Conservation (phyloP, 2,797 vertebrate species). For the Podarcis lilfordi region DNA sequence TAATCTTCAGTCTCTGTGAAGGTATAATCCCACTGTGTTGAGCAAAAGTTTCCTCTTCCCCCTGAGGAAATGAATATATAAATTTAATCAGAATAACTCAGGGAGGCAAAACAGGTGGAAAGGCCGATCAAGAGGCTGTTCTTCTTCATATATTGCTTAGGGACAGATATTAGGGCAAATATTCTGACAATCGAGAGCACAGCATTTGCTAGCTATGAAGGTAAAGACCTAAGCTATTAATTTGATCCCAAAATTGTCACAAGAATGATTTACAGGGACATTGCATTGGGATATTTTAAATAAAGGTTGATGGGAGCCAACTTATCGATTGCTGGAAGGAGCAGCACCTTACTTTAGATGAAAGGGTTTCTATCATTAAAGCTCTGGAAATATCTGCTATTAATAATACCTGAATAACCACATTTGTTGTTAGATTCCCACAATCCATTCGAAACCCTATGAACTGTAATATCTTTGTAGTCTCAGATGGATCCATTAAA, state of each 20-base stretch:
- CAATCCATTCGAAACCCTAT: neutral
- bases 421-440: neutral
- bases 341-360: neutral
- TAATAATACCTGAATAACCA: conserved; percentile 16
- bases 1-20: conserved; percentile 13
- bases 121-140: neutral
- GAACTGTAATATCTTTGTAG: neutral
- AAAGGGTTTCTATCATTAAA: conserved; percentile 7
- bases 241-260: conserved; percentile 11
- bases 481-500: neutral
- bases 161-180: conserved; percentile 34
- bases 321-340: conserved; percentile 7
- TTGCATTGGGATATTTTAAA: neutral
- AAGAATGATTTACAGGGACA: conserved; percentile 26
- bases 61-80: conserved; percentile 14
- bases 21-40: neutral
- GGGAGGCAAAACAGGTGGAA: neutral
- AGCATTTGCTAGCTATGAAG: conserved; percentile 9
- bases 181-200: neutral
- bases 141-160: conserved; percentile 6
- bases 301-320: conserved; percentile 14
- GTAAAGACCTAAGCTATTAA: neutral
- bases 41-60: conserved; percentile 16
- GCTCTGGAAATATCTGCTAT: neutral
- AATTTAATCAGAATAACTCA: conserved; percentile 13